Evolutionary conservation across 2,888 invertebrate species (phyloP), one percentile per base, ranked within the genome.

Genomic region (Cartodere bifasciata): DNA sequence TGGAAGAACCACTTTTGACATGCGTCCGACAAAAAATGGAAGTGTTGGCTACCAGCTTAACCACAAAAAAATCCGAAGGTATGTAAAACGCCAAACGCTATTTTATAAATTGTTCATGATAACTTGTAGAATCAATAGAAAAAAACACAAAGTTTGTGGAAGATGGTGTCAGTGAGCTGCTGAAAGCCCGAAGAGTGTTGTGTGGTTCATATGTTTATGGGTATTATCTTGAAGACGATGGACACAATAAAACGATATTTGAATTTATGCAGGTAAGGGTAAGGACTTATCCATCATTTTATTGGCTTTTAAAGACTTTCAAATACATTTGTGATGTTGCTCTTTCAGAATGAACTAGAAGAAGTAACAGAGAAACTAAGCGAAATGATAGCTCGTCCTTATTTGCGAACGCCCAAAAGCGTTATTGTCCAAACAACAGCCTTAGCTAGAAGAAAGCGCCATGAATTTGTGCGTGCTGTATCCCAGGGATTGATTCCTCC

Each of bases 121-220:
- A n/a, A 13, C 24, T 46, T 44, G 13, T 38, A 61, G 60, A 58
- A 39, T 51, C 53, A 28, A 55, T 52, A 10, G 60, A 61, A 34
- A 59, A 54, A 30, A 56, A 60, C 17, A 65, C 63, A 4, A 59
- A 60, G 48, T 76, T 75, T 51, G 66, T 76, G 9, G 71, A 72
- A 46, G 72, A 74, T 43, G 74, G 75, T 4, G 68, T 75, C 3
- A 56, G 70, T 34, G 75, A 75, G 49, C 54, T 76, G 28, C 51
- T 75, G 17, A 73, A 73, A 53, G 68, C 72, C 2, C 54, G 75
- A 30, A 54, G 72, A 35, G 71, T 75, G 11, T 53, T 76, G 3
- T 72, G 73, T 49, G 75, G 72, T 23, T 72, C 73, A 4, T 75
- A 75, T 49, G 73, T 73, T n/a, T 75, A 74, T 49, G 75, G 74